Evolutionary conservation across 2,797 vertebrate species (phyloP).

Genomic region (Pelodytes ibericus): DNA sequence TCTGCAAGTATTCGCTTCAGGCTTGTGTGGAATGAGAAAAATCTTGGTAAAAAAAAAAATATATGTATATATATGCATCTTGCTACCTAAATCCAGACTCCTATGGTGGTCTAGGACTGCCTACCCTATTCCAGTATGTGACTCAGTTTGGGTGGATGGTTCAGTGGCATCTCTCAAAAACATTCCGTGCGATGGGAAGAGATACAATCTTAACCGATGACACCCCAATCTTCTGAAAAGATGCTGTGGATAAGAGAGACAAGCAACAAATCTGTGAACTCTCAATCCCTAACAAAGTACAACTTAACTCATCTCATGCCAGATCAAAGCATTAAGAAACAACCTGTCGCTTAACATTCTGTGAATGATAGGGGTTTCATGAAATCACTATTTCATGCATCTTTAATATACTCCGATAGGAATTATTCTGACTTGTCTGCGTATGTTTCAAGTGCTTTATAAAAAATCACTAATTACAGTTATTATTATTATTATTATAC

Average conservation of each 20-base stretch:
- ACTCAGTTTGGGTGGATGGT: slow-evolving; percentile 9
- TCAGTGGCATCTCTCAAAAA: slow-evolving; percentile 15
- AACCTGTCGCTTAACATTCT: too few relatives aligned
- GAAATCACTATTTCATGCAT: too few relatives aligned
- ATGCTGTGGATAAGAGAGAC: neutral
- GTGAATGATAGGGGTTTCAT: too few relatives aligned
- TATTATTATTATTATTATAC: too few relatives aligned
- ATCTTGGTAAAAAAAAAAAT: neutral
- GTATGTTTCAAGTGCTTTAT: too few relatives aligned
- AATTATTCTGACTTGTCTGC: too few relatives aligned
- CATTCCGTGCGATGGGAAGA: slow-evolving; percentile 1
- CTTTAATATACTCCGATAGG: too few relatives aligned
- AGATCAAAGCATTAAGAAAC: too few relatives aligned
- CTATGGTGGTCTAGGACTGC: slow-evolving; percentile 23
- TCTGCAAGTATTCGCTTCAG: neutral
- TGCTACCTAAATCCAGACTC: slow-evolving; percentile 1
- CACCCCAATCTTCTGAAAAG: neutral
- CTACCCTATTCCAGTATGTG: neutral
- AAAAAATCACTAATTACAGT: too few relatives aligned
- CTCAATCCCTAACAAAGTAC: too few relatives aligned
- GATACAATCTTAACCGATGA: slow-evolving; percentile 5
- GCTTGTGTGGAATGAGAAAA: slow-evolving; percentile 18
- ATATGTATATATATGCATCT: neutral
- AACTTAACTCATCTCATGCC: too few relatives aligned
- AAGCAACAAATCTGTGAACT: too few relatives aligned